phyloP scores from a whole-genome alignment of 1,140 invertebrate genomes.

The Schlechtendalia chinensis region DNA sequence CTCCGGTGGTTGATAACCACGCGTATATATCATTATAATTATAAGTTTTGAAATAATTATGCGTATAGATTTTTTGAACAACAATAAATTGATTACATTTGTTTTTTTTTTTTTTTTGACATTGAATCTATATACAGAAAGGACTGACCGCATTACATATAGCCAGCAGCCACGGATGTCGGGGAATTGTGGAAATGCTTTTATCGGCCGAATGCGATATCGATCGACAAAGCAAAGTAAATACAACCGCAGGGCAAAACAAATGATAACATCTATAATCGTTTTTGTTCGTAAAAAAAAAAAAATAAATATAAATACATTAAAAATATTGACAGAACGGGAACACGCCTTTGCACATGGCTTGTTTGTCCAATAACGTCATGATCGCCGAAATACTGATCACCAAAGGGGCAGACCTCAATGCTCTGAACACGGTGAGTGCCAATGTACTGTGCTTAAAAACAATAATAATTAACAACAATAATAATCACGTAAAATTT shows the following conservation, averaged over 20 bases:
- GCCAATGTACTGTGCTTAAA: no score
- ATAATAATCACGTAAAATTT: neutral
- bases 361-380: conserved; percentile 69
- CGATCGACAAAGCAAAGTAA: conserved; percentile 69
- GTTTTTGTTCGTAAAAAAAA: neutral
- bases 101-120: no score
- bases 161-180: conserved; percentile 71
- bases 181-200: conserved; percentile 69
- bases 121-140: conserved; percentile 65
- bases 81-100: no score
- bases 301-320: neutral
- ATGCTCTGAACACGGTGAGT: conserved; percentile 71
- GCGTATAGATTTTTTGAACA: no score
- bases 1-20: no score
- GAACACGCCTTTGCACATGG: conserved; percentile 73
- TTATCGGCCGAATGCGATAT: conserved; percentile 67
- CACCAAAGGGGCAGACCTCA: conserved; percentile 68
- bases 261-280: neutral
- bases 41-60: no score
- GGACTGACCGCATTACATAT: conserved; percentile 72
- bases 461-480: no score
- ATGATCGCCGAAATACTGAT: conserved; percentile 72
- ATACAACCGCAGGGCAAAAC: neutral
- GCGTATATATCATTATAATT: no score
- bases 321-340: conserved; percentile 63